These are phyloP conservation scores for Echeneis naucrates DNA, from an alignment of 2,797 vertebrate species.

Conservation along the genomic window DNA sequence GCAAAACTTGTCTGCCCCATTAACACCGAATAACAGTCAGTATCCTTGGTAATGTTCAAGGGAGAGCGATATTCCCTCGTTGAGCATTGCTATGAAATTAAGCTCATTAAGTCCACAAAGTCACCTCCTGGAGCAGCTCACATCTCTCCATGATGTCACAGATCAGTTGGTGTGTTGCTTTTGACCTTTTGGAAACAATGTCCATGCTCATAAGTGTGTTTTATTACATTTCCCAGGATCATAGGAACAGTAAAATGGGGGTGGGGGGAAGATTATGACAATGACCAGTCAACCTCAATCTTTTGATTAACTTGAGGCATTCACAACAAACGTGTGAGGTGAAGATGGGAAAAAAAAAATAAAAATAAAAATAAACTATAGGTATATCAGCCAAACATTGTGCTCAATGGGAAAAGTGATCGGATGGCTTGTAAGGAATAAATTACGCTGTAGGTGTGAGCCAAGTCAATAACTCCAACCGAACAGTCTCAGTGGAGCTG, in stretches of 20 bases:
- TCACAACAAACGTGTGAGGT: slow-evolving; percentile 31
- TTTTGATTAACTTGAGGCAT: slow-evolving; percentile 57
- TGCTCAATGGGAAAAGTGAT: slow-evolving; percentile 24
- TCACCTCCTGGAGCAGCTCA: slow-evolving; percentile 59
- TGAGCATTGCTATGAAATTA: slow-evolving; percentile 65
- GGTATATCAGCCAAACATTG: slow-evolving; percentile 16
- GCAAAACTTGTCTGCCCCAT: slow-evolving; percentile 63
- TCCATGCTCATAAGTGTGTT: slow-evolving; percentile 16
- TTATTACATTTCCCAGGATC: slow-evolving; percentile 33
- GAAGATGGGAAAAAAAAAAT: slow-evolving; percentile 35
- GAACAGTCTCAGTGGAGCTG: slow-evolving; percentile 38
- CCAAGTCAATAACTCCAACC: slow-evolving; percentile 6
- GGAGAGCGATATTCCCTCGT: slow-evolving; percentile 50
- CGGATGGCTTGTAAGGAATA: slow-evolving; percentile 21
- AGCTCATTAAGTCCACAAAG: slow-evolving; percentile 67
- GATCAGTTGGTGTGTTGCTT: slow-evolving; percentile 34
- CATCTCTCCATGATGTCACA: slow-evolving; percentile 42
- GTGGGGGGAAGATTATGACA: slow-evolving; percentile 46
- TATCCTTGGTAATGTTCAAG: slow-evolving; percentile 65
- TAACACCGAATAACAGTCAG: slow-evolving; percentile 64
- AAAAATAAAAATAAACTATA: too few species aligned
- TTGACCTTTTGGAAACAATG: slow-evolving; percentile 59
- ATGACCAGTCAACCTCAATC: slow-evolving; percentile 54
- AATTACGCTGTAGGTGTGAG: slow-evolving; percentile 11
- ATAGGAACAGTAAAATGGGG: slow-evolving; percentile 37